Evolutionary conservation across 2,113 vertebrate species (phyloP), one percentile per base, ranked within the genome.

Genomic region (Nematolebias whitei): DNA sequence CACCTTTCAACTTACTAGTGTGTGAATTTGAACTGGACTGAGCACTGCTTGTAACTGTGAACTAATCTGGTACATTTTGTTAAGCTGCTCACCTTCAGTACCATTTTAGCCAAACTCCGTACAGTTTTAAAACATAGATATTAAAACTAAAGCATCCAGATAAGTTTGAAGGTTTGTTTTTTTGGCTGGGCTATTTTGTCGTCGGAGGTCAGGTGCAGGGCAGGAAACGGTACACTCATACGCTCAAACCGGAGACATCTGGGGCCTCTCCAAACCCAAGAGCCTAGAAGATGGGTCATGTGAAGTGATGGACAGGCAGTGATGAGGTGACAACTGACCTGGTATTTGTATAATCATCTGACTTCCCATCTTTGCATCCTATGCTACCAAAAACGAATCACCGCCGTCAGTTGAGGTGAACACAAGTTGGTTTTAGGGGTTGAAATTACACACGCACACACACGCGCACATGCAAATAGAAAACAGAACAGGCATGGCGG

Each of bases 401-500:
- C 58, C 18, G 58, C 15, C 5, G 48, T 29, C 66, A 38, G 63
- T 70, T 74, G 23, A 79, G 71, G 70, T 47, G 49, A 51, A 51
- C 69, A 41, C 22, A 14, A 44, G 23, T 79, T 62, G 29, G 50
- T 40, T 20, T 50, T 20, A 67, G 53, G 18, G 83, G 67, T 52
- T 89, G 85, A 86, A 92, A 90, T 91, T 85, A 87, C 85, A 88
- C 68, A 76, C 43, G 84, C 80, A 68, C 83, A 84, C 65, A 75
- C 85, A 70, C 43, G 84, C 80, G 67, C 83, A 84, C 65, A 75
- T 84, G 68, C 83, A 84, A 84, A 88, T 82, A 89, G 85, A 64
- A 52, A 50, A 61, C 52, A 63, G 71, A 59, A 59, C 38, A 4
- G 51, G 26, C 53, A 52, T 6, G 43, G 57, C 38, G 19, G 60